phyloP scores from a whole-genome alignment of 1,140 invertebrate species.

The Drosophila miranda region DNA sequence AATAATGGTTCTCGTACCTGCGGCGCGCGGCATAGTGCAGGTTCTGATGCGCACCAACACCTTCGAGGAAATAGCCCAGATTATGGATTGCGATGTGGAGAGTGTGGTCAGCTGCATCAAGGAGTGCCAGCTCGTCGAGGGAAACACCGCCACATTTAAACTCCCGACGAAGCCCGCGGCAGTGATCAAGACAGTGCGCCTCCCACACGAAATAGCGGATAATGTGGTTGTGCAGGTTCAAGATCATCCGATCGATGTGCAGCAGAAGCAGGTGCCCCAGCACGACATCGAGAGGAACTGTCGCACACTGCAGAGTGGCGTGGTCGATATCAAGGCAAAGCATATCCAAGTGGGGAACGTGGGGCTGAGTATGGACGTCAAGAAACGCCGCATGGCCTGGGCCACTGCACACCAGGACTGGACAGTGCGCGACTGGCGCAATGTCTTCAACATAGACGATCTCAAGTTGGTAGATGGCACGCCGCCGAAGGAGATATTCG shows the following conservation, averaged over 20 bases:
- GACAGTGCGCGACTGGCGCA: slow-evolving; percentile 64
- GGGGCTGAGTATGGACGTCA: slow-evolving; percentile 18
- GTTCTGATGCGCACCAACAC: slow-evolving; percentile 32
- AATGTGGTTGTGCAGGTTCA: slow-evolving; percentile 43
- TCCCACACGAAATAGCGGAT: no score
- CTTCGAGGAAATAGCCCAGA: slow-evolving; percentile 54
- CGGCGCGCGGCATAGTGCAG: slow-evolving; percentile 34
- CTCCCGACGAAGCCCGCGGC: slow-evolving; percentile 4
- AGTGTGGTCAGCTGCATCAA: slow-evolving; percentile 52
- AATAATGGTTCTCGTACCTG: slow-evolving; percentile 48
- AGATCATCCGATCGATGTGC: slow-evolving; percentile 56
- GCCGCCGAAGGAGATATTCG: slow-evolving; percentile 48
- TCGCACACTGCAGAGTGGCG: slow-evolving; percentile 57
- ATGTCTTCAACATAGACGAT: slow-evolving; percentile 72
- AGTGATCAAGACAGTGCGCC: no score
- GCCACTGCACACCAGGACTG: slow-evolving; percentile 57
- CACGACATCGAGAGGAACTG: slow-evolving; percentile 61
- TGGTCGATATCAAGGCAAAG: slow-evolving; percentile 53
- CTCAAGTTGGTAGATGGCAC: slow-evolving; percentile 25
- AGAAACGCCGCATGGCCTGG: slow-evolving; percentile 44
- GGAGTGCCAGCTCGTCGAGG: slow-evolving; percentile 22
- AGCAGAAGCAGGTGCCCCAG: slow-evolving; percentile 33
- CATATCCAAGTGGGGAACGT: not conserved
- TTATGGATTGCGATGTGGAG: slow-evolving; percentile 53
- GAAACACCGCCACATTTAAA: slow-evolving; percentile 27